Base-by-base conservation (phyloP, 35 echinoderm and acorn worm genomes). In the Heliocidaris erythrogramma region DNA sequence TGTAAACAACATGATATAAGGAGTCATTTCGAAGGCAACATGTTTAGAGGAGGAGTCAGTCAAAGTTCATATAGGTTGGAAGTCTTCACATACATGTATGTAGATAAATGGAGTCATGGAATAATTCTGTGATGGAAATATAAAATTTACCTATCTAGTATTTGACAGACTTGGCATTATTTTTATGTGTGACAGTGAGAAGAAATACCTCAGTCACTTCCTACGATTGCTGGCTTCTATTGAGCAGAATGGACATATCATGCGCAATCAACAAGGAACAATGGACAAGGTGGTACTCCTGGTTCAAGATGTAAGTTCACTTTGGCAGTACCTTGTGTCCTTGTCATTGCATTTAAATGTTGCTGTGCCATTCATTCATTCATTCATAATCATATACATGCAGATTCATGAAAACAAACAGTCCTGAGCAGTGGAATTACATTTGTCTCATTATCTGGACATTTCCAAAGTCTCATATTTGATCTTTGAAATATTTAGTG, bases 201-300 rank as follows among this genome's bases (percentile, higher is more conserved):
- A 85, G 86, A n/a, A 96, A 47, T 97, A 97, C 88, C 85, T 99
- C 35, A 78, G 71, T 24, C 98, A 99, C 88, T 96, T 97, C 85
- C 94, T 99, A 53, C 87, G 48, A 71, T 59, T 99, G 48, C 84
- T 99, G 49, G 98, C 98, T 84, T 87, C 98, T 21, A 30, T 99
- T 29, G 98, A 99, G 47, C 96, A 96, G 49, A 97, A 97, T 47
- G 98, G 98, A 13, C 96, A 99, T 84, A 61, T 96, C 14, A 71
- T 95, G 7, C 95, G 97, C 13, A 99, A 99, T 59, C 98, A 99
- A 48, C 93, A 97, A 90, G 96, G 98, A 21, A 99, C 98, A 12
- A 30, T 99, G 49, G 88, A 97, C 85, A 97, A 99, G 93, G 95
- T 99, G 71, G 49, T 97, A 27, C 96, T 97, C 13, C 89, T 97